Conservation (phyloP, 2,113 vertebrate species). For the Catagonus wagneri region DNA sequence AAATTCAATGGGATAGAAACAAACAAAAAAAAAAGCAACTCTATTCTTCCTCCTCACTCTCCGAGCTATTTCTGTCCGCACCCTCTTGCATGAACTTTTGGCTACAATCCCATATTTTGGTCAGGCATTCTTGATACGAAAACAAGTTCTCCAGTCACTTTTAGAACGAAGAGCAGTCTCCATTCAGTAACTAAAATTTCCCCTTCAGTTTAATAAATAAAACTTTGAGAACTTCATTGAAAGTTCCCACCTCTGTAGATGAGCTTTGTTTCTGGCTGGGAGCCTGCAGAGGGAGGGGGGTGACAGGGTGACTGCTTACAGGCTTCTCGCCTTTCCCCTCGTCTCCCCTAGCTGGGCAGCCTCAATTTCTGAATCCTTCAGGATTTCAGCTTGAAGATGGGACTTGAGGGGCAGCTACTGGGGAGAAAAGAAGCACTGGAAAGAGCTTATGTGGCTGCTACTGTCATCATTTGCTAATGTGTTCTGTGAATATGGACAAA, state of each 20-base stretch:
- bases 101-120: neutral
- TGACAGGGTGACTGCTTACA: fast-evolving
- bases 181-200: neutral
- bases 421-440: neutral
- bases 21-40: neutral
- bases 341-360: neutral
- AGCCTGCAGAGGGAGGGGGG: fast-evolving
- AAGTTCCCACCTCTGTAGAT: neutral
- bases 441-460: neutral
- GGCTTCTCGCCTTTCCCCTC: neutral
- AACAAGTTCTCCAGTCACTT: neutral
- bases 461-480: neutral
- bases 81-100: neutral
- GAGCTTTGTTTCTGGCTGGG: neutral
- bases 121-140: neutral
- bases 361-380: neutral
- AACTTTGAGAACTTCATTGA: neutral
- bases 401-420: neutral
- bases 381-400: neutral
- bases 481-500: neutral
- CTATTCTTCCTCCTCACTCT: neutral
- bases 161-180: neutral
- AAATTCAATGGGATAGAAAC: neutral
- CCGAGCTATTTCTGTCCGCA: neutral
- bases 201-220: neutral